A percentile compares a stretch with the other conserved stretches of the same genome.
phyloP scores from a whole-genome alignment of 1,140 invertebrate genomes.

The Drosophila virilis region DNA sequence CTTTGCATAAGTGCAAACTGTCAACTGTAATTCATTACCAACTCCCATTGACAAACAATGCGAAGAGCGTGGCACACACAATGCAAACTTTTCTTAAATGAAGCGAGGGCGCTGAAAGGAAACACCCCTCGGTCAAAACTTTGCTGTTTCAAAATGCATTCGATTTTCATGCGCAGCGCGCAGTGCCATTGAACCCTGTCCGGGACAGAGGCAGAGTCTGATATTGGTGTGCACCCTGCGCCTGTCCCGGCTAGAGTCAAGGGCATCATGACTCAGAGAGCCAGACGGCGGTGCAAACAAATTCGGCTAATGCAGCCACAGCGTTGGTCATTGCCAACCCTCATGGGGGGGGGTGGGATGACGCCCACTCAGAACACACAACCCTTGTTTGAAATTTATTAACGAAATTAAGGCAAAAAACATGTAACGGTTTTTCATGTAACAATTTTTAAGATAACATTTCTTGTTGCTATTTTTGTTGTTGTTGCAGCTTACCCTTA shows the following conservation, averaged over 20 bases:
- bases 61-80: conserved; percentile 3
- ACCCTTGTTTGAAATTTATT: conserved; percentile 49
- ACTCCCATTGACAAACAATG: conserved; percentile 46
- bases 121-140: conserved; percentile 1
- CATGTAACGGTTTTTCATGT: conserved; percentile 54
- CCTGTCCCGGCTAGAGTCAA: conserved; percentile 7
- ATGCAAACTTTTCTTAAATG: not conserved
- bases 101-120: not conserved
- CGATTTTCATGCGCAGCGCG: conserved; percentile 51
- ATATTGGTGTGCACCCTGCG: conserved; percentile 25
- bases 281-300: conserved; percentile 75
- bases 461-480: conserved; percentile 41
- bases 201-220: not conserved
- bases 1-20: conserved; percentile 33
- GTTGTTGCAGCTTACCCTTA: conserved; percentile 79
- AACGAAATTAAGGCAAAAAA: conserved; percentile 61
- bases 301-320: conserved; percentile 42
- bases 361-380: conserved; percentile 32
- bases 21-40: conserved; percentile 60
- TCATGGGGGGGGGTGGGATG: not conserved
- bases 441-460: conserved; percentile 18
- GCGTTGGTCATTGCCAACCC: conserved; percentile 49
- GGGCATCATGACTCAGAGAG: conserved; percentile 47
- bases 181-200: conserved; percentile 35
- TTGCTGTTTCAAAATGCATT: conserved; percentile 32